These are phyloP conservation scores for Staurois parvus DNA, from an alignment of 2,797 vertebrate genomes.

Conservation along the genomic window DNA sequence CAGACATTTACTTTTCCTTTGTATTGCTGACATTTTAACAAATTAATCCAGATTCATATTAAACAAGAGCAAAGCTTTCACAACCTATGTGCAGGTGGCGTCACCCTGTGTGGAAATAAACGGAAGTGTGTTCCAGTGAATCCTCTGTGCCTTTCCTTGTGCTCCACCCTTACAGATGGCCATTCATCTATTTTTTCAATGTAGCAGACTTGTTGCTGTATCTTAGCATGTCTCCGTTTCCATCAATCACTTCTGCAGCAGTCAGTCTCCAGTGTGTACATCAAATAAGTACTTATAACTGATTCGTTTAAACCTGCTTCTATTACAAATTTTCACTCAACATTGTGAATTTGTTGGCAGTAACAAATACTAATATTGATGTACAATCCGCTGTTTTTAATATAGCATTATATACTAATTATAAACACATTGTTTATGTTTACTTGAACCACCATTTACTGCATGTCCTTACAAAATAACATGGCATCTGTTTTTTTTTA, in stretches of 20 bases:
- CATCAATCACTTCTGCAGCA: not conserved
- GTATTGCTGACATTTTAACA: not conserved
- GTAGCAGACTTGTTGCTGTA: constrained; percentile 5
- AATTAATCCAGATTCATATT: not conserved
- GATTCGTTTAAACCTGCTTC: not conserved
- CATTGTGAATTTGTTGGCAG: not conserved
- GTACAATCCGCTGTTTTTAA: not conserved
- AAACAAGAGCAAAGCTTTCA: not conserved
- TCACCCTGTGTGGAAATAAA: not conserved
- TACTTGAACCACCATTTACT: not conserved
- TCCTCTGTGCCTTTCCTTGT: not conserved
- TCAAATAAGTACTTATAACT: not conserved
- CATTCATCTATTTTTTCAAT: constrained; percentile 8
- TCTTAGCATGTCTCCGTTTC: not conserved
- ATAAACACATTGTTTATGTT: not conserved
- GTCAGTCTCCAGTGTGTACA: not conserved
- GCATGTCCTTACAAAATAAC: not conserved
- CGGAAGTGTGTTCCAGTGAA: not conserved
- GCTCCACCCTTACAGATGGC: constrained; percentile 21
- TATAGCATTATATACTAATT: not conserved
- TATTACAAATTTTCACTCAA: not conserved
- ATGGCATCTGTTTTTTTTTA: constrained; percentile 10
- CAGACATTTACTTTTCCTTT: not conserved
- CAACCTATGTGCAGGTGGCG: not conserved
- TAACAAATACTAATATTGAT: not conserved